Percentiles rank a stretch among this genome's conserved stretches.
phyloP scores from a whole-genome alignment of 64 coral and sea anemone genomes.

The Stylophora pistillata region DNA sequence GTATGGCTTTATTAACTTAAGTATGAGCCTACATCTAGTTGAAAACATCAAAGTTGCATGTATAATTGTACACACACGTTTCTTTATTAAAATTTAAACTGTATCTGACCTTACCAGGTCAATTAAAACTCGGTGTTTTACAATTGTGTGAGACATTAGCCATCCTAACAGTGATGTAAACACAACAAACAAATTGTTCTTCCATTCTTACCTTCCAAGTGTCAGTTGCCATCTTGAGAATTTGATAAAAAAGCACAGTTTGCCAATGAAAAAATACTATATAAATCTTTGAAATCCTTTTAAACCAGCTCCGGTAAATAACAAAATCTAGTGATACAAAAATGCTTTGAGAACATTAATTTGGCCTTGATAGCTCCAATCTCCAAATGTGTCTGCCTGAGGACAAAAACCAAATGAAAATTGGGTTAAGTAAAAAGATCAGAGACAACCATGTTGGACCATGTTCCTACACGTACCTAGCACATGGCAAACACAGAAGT shows the following conservation, averaged over 20 bases:
- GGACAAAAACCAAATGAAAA: background rate
- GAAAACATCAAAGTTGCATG: too few species aligned
- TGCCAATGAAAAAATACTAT: slow-evolving; percentile 54
- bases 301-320: slow-evolving; percentile 54
- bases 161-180: too few species aligned
- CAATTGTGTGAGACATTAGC: too few species aligned
- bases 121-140: too few species aligned
- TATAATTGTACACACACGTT: too few species aligned
- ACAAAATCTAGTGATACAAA: slow-evolving; percentile 36
- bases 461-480: too few species aligned
- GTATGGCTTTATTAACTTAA: too few species aligned
- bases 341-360: slow-evolving; percentile 40
- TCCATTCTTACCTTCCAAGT: slow-evolving; percentile 70
- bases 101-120: too few species aligned
- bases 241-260: slow-evolving; percentile 22
- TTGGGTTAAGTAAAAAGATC: background rate
- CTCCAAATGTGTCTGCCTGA: slow-evolving; percentile 11
- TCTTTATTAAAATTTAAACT: too few species aligned
- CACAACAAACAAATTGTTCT: too few species aligned
- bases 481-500: too few species aligned
- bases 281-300: slow-evolving; percentile 57
- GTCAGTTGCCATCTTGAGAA: slow-evolving; percentile 73
- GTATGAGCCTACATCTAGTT: too few species aligned
- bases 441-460: background rate
- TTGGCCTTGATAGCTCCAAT: slow-evolving; percentile 35